These are phyloP conservation scores for Podarcis lilfordi DNA, from an alignment of 2,797 vertebrate species.

Conservation along the genomic window DNA sequence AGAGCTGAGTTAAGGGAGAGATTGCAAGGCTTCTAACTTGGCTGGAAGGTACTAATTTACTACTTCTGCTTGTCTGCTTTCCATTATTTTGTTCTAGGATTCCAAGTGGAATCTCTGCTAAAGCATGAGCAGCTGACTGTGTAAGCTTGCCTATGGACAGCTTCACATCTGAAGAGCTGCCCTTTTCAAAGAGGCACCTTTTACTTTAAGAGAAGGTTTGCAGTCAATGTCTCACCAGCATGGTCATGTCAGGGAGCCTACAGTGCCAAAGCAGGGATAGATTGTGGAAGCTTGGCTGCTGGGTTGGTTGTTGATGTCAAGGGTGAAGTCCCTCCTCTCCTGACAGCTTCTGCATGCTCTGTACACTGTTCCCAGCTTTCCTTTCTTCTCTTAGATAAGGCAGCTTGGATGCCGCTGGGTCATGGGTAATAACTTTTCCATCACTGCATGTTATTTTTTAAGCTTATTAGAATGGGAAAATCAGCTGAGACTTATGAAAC, in stretches of 20 bases:
- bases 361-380: too few relatives aligned
- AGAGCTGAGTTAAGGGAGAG: slow-evolving; percentile 49
- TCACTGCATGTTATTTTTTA: too few relatives aligned
- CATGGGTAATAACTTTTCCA: too few relatives aligned
- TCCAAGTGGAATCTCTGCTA: slow-evolving; percentile 38
- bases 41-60: slow-evolving; percentile 40
- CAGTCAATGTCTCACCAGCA: slow-evolving; percentile 9
- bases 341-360: too few relatives aligned
- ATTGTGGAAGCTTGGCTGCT: not conserved
- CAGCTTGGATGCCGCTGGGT: too few relatives aligned
- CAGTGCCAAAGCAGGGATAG: not conserved
- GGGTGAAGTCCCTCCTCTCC: not conserved
- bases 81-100: slow-evolving; percentile 38
- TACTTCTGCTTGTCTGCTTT: slow-evolving; percentile 39
- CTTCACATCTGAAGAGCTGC: slow-evolving; percentile 12
- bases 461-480: too few relatives aligned
- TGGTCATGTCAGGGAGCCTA: not conserved
- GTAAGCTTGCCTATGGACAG: not conserved
- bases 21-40: slow-evolving; percentile 46
- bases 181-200: slow-evolving; percentile 26
- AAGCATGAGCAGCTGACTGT: slow-evolving; percentile 34
- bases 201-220: slow-evolving; percentile 45
- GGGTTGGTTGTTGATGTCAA: too few relatives aligned
- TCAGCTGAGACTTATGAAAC: too few relatives aligned
- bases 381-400: too few relatives aligned